Evolutionary conservation across 2,113 vertebrate genomes (phyloP).

Genomic region (Coturnix japonica): DNA sequence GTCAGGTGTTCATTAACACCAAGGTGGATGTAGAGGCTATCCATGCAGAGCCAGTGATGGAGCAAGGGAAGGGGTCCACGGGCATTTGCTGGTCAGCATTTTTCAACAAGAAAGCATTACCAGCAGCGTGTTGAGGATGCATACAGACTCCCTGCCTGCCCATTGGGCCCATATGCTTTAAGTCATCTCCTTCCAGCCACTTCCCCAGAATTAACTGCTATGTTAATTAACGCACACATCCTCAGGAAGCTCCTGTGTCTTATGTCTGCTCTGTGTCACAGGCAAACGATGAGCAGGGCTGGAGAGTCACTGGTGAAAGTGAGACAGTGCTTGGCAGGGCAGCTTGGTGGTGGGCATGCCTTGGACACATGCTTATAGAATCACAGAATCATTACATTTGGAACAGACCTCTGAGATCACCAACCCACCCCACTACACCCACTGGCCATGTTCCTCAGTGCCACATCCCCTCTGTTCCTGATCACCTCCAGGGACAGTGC

Average conservation of each 20-base stretch:
- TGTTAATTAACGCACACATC: not conserved
- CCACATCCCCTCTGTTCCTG: too few relatives aligned
- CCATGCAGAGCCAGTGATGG: fast-evolving
- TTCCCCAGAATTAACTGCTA: not conserved
- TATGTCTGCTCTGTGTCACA: fast-evolving
- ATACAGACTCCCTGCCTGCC: fast-evolving
- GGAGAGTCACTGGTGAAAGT: not conserved
- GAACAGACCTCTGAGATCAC: too few relatives aligned
- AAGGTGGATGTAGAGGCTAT: not conserved
- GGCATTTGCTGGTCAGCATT: not conserved
- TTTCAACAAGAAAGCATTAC: not conserved
- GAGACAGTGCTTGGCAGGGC: fast-evolving
- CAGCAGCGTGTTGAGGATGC: not conserved
- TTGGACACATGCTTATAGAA: not conserved
- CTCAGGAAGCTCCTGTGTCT: not conserved
- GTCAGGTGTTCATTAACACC: not conserved
- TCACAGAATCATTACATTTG: too few relatives aligned
- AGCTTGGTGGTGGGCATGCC: fast-evolving
- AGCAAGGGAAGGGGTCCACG: not conserved
- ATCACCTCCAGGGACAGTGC: too few relatives aligned
- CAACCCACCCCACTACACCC: too few relatives aligned
- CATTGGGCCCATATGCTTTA: not conserved
- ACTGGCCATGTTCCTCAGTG: too few relatives aligned
- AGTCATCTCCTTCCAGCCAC: not conserved
- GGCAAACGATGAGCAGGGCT: not conserved